A percentile compares a stretch with the other conserved stretches of the same genome.
These are phyloP conservation scores for Zele albiditarsus DNA, from an alignment of 2,888 invertebrate genomes.

Conservation along the genomic window DNA sequence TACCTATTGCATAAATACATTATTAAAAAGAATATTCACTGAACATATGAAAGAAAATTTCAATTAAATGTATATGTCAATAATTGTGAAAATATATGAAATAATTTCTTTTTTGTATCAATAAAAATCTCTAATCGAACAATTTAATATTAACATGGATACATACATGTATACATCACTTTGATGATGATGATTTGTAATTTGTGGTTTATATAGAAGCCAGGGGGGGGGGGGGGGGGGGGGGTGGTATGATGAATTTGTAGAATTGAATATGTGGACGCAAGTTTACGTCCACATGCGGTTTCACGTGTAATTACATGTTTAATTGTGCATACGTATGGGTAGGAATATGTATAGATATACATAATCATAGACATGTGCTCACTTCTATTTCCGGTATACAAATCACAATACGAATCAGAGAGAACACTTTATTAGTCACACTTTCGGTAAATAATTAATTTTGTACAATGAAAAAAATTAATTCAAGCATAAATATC, in stretches of 20 bases:
- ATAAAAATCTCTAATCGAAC: not conserved
- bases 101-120: not conserved
- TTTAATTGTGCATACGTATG: conserved; percentile 65
- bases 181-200: conserved; percentile 13
- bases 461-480: too few species aligned
- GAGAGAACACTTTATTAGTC: not conserved
- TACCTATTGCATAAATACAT: too few species aligned
- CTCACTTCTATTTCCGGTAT: conserved; percentile 5
- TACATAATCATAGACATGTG: conserved; percentile 1
- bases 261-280: conserved; percentile 48
- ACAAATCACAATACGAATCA: not conserved
- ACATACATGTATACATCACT: not conserved
- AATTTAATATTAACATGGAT: not conserved
- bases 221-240: not conserved
- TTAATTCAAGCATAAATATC: too few species aligned
- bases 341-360: not conserved
- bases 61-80: too few species aligned
- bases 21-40: too few species aligned
- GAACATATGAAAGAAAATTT: too few species aligned
- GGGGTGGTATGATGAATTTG: conserved; percentile 59
- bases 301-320: conserved; percentile 66
- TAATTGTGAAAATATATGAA: too few species aligned
- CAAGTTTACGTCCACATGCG: conserved; percentile 62
- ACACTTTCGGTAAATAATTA: not conserved
- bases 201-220: conserved; percentile 27